Evolutionary conservation across 1,140 invertebrate genomes (phyloP).

Genomic region (Drosophila seguyi): DNA sequence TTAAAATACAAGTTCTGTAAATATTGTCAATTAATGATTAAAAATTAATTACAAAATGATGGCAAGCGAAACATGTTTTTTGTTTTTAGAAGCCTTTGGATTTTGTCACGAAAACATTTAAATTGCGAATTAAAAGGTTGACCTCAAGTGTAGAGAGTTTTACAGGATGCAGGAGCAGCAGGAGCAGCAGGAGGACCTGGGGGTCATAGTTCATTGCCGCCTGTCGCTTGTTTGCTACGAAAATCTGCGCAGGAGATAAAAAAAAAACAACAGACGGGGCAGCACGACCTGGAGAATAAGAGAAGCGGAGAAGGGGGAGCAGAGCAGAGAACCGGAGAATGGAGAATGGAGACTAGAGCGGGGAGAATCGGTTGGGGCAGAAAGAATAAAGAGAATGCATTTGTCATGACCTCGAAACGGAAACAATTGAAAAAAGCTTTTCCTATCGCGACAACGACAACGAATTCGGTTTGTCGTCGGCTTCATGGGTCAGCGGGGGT

Average conservation of each 20-base stretch:
- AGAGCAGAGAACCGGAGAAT: neutral
- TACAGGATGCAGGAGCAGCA: no score
- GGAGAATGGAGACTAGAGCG: neutral
- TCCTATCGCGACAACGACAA: conserved; percentile 71
- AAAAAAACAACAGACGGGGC: conserved; percentile 10
- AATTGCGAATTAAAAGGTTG: neutral
- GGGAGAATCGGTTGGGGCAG: conserved; percentile 1
- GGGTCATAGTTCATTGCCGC: conserved; percentile 72
- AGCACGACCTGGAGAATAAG: neutral
- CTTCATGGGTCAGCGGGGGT: conserved; percentile 22
- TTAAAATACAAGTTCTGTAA: no score
- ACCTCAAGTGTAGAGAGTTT: neutral
- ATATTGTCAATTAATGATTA: no score
- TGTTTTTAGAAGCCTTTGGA: no score
- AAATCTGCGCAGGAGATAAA: conserved; percentile 56
- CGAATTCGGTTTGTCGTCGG: conserved; percentile 62
- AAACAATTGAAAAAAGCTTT: conserved; percentile 83
- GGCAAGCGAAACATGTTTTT: no score
- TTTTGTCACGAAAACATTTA: no score
- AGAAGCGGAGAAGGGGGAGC: neutral
- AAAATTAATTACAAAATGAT: no score
- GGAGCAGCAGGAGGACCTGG: neutral
- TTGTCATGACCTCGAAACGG: conserved; percentile 82
- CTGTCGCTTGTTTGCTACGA: conserved; percentile 61
- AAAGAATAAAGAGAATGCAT: conserved; percentile 78